phyloP scores from a whole-genome alignment of 37 sponge, comb jelly and placozoan species.

The Aphrocallistes beatrix region DNA sequence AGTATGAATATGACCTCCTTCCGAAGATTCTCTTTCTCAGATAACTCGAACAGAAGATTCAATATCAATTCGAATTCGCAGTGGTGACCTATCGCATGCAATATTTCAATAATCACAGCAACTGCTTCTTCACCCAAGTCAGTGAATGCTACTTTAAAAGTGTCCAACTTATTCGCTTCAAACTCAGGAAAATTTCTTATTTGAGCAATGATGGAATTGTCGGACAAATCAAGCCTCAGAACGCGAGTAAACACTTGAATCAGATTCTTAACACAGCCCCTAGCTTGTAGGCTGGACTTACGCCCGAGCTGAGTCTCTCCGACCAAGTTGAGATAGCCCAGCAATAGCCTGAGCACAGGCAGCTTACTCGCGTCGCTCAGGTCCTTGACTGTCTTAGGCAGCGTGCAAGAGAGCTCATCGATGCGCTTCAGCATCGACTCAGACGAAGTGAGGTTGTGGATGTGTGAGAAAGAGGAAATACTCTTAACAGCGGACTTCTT shows the following conservation, averaged over 20 bases:
- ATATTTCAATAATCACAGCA: neutral
- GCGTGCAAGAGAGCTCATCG: neutral
- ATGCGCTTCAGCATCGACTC: neutral
- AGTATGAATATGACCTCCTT: neutral
- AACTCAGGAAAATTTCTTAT: neutral
- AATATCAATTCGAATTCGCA: neutral
- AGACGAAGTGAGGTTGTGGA: neutral
- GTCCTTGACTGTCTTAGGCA: neutral
- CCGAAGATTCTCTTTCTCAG: neutral
- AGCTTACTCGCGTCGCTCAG: neutral
- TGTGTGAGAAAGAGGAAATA: neutral
- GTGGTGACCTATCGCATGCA: neutral
- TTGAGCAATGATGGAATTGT: neutral
- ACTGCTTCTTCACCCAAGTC: neutral
- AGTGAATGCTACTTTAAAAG: neutral
- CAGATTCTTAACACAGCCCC: neutral
- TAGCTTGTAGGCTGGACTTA: neutral
- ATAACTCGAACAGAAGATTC: neutral
- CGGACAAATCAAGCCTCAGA: neutral
- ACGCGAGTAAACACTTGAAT: neutral
- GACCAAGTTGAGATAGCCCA: neutral
- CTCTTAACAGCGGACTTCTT: neutral
- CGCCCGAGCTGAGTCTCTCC: neutral
- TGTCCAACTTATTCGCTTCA: neutral
- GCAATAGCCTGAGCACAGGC: neutral